These are phyloP conservation scores for Torymus texanus DNA, from an alignment of 2,888 invertebrate genomes.

Conservation along the genomic window DNA sequence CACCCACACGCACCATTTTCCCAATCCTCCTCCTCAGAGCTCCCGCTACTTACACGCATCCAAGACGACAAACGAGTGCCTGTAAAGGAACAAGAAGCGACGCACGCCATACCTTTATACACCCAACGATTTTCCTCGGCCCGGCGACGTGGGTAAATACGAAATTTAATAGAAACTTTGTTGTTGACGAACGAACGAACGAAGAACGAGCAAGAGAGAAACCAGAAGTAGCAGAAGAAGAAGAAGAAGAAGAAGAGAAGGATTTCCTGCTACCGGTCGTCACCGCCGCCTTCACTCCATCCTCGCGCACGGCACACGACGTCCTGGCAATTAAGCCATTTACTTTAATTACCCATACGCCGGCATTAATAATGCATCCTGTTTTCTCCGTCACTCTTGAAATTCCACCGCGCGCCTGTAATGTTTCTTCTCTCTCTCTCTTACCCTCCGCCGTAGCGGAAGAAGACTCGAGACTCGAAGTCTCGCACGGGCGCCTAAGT, in stretches of 20 bases:
- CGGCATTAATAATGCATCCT: constrained; percentile 64
- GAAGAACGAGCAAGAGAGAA: constrained; percentile 55
- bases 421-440: constrained; percentile 41
- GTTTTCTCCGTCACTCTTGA: constrained; percentile 59
- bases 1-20: too few species aligned
- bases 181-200: constrained; percentile 63
- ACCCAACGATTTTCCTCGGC: constrained; percentile 61
- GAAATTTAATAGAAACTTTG: constrained; percentile 66
- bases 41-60: too few species aligned
- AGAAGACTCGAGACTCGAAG: constrained; percentile 39
- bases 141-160: constrained; percentile 63
- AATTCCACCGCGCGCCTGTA: constrained; percentile 47
- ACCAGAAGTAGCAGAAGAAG: constrained; percentile 44
- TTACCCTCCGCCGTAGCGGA: constrained; percentile 25
- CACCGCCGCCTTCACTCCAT: constrained; percentile 42
- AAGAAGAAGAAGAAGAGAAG: constrained; percentile 25
- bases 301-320: constrained; percentile 36
- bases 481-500: constrained; percentile 14
- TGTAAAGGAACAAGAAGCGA: not conserved
- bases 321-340: constrained; percentile 64
- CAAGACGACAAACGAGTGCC: constrained; percentile 4
- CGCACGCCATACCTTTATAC: constrained; percentile 46
- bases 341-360: constrained; percentile 65
- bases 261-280: constrained; percentile 43
- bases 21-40: too few species aligned